phyloP scores from a whole-genome alignment of 1,140 invertebrate genomes.

The Potamilus streckersoni region DNA sequence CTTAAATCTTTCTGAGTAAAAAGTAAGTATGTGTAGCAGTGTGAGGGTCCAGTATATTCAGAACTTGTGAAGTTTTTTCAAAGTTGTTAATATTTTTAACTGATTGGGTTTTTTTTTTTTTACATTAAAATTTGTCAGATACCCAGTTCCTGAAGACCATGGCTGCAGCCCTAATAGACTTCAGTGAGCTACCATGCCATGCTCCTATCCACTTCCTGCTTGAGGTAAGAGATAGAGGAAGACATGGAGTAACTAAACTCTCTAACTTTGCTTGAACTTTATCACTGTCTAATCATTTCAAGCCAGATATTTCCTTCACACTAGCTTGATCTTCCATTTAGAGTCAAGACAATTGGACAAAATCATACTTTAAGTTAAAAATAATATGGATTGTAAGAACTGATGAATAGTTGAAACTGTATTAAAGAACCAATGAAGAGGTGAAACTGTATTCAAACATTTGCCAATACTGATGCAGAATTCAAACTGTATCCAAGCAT shows the following conservation, averaged over 20 bases:
- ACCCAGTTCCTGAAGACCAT: conserved; percentile 94
- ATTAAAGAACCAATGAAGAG: no score
- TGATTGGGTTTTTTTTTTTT: not conserved
- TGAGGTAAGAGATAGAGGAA: conserved; percentile 74
- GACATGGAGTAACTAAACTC: not conserved
- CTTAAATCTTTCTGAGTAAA: not conserved
- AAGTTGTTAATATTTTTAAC: not conserved
- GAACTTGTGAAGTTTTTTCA: not conserved
- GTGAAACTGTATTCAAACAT: no score
- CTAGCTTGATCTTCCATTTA: no score
- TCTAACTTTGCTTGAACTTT: not conserved
- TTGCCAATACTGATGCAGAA: no score
- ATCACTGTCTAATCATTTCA: not conserved
- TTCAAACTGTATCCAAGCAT: no score
- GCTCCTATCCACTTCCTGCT: conserved; percentile 91
- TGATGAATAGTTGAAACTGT: no score
- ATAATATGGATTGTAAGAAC: no score
- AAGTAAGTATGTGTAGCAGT: not conserved
- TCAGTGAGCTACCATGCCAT: conserved; percentile 94
- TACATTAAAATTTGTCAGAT: conserved; percentile 60
- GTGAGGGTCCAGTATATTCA: not conserved
- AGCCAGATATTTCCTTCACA: no score
- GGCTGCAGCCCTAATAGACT: conserved; percentile 92
- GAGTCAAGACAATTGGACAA: no score
- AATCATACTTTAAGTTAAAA: no score